A percentile compares a stretch with the other conserved stretches of the same genome.
phyloP scores from a whole-genome alignment of 2,888 invertebrate species.

The Folsomia candida region DNA sequence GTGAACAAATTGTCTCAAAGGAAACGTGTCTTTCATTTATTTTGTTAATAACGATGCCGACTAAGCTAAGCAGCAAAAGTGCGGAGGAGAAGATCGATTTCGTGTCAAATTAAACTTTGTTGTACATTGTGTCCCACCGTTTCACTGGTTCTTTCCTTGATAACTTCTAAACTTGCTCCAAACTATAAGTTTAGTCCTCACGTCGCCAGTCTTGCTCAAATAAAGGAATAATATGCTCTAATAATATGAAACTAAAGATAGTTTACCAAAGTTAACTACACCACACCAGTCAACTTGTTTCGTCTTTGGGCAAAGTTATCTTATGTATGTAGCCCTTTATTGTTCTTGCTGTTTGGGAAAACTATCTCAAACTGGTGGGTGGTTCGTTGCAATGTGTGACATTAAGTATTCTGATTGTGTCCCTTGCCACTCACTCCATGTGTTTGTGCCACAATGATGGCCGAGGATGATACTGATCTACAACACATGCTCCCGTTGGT shows the following conservation, averaged over 20 bases:
- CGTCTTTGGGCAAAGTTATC: no score
- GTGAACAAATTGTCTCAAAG: not conserved
- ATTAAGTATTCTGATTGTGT: no score
- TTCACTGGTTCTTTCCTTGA: no score
- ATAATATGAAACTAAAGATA: constrained; percentile 2
- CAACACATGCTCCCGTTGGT: no score
- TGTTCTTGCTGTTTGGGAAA: no score
- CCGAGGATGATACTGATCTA: no score
- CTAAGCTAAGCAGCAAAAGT: constrained; percentile 11
- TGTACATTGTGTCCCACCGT: no score
- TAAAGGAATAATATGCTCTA: constrained; percentile 15
- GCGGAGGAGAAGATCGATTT: constrained; percentile 41
- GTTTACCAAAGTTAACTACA: constrained; percentile 17
- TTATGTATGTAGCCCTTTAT: no score
- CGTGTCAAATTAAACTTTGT: constrained; percentile 45
- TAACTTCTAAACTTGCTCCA: constrained; percentile 50
- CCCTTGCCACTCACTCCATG: no score
- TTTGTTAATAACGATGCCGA: constrained; percentile 46
- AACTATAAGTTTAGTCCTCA: not conserved
- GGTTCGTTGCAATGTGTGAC: no score
- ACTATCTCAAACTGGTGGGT: no score
- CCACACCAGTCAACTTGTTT: not conserved
- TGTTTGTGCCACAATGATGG: no score
- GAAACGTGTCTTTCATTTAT: constrained; percentile 50
- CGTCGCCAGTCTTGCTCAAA: not conserved